Evolutionary conservation across 2,797 vertebrate genomes (phyloP), one percentile per base, ranked within the genome.

Genomic region (Yasuhikotakia modesta): DNA sequence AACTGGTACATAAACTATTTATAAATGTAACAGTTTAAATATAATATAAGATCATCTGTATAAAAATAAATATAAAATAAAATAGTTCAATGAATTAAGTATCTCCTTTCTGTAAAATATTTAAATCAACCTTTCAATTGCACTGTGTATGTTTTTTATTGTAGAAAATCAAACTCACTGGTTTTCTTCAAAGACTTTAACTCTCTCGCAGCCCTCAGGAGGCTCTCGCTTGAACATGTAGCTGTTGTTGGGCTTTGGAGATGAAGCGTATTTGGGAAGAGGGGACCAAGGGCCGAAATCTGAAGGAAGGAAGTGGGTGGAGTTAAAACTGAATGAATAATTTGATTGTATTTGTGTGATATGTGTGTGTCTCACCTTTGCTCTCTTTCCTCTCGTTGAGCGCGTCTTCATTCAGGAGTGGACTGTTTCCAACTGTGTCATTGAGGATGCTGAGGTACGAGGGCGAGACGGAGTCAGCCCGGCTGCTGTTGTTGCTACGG

Each of bases 181-280:
- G 88, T 91, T 94, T 85, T 99, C 98, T 86, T 99, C 98, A 75
- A 95, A 95, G 84, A 95, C 97, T 91, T 95, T 98, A 88, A 99
- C 95, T 86, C 93, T 96, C 89, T 99, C 98, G 35, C 98, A 99
- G 85, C 98, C 98, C 86, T 99, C 98, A 0, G 98, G 98, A 81
- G 98, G 98, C 86, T 99, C 98, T 52, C 98, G 94, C 90, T 99
- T 98, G 91, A 99, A 99, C 94, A 95, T 96, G 83, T 99, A 99
- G 90, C 97, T 99, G 93, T 99, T 99, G 93, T 99, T 99, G 83
- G 97, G 97, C 91, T 97, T 94, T 84, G 97, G 97, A 5, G 98
- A 99, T 50, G 97, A 97, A 79, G 97, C 98, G 0, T 98, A 99
- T 87, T 99, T 99, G 32, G 97, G 98, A 86, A 98, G 92, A 64